Conservation (phyloP, 1,140 invertebrate genomes). For the Caenorhabditis briggsae region DNA sequence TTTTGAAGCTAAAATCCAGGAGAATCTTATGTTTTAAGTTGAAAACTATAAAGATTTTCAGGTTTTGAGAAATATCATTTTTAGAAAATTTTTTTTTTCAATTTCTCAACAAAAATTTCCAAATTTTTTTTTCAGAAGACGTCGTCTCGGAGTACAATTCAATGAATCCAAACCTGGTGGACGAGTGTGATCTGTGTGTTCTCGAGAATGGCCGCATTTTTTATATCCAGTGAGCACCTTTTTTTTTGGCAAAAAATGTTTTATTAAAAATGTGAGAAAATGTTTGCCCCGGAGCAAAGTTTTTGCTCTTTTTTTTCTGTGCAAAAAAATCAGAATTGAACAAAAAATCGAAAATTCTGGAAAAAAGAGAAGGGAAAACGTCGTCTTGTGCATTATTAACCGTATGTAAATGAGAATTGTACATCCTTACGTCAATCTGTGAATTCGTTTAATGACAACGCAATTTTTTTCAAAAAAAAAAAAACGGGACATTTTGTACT, state of each 20-base stretch:
- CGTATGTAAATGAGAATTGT: background rate
- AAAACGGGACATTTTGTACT: background rate
- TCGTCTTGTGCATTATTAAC: slow-evolving; percentile 47
- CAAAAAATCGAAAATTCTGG: background rate
- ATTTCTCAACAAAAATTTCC: background rate
- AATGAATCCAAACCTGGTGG: slow-evolving; percentile 50
- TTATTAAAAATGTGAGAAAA: background rate
- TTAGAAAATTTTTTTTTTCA: too few species aligned
- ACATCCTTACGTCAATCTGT: background rate
- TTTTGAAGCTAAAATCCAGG: too few species aligned
- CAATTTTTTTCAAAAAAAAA: background rate
- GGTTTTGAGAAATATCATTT: too few species aligned
- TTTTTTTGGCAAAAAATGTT: background rate
- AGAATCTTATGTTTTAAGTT: too few species aligned
- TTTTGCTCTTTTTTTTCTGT: background rate
- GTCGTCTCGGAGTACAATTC: slow-evolving; percentile 19
- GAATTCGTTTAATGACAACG: too few species aligned
- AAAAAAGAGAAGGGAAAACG: background rate
- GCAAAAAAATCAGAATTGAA: background rate
- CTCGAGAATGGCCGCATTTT: slow-evolving; percentile 65
- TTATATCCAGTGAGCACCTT: slow-evolving; percentile 65
- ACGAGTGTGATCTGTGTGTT: slow-evolving; percentile 67
- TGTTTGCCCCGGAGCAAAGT: background rate
- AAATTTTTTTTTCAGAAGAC: slow-evolving; percentile 4
- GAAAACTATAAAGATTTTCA: too few species aligned